Conservation (phyloP, 2,888 invertebrate genomes). For the Gasteruption jaculator region DNA sequence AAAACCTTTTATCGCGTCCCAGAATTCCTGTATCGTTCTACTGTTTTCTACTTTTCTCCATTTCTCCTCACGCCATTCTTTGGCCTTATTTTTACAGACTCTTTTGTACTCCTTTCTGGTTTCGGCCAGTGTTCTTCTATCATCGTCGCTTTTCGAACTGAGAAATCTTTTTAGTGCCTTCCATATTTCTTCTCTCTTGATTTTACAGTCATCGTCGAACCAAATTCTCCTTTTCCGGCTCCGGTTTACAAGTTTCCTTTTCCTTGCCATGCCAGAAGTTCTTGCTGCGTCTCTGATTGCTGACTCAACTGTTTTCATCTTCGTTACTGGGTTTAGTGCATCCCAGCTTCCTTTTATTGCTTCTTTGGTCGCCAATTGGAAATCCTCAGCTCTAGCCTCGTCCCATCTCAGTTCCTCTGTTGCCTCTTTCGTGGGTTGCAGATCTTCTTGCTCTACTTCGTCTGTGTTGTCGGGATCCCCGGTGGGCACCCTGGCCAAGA, state of each 20-base stretch:
- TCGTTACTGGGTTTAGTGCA: neutral
- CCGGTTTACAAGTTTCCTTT: too few relatives aligned
- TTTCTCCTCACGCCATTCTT: too few relatives aligned
- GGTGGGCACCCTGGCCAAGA: neutral
- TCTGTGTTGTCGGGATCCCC: neutral
- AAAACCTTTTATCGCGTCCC: too few relatives aligned
- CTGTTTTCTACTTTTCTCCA: neutral
- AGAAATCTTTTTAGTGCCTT: too few relatives aligned
- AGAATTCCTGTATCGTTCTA: too few relatives aligned
- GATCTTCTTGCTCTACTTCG: neutral
- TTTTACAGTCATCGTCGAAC: too few relatives aligned
- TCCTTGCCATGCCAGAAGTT: neutral
- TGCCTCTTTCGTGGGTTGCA: neutral
- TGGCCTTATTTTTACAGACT: too few relatives aligned
- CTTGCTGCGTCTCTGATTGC: too few relatives aligned
- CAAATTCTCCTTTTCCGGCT: too few relatives aligned
- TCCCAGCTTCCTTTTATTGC: conserved; percentile 4
- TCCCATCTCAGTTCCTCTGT: neutral
- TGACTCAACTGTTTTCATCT: conserved; percentile 1
- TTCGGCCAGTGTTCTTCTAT: neutral
- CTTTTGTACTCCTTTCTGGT: too few relatives aligned
- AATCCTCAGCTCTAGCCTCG: neutral
- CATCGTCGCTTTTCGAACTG: too few relatives aligned
- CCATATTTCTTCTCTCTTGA: too few relatives aligned
- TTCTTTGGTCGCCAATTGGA: neutral